These are phyloP conservation scores for Sinosuthora webbiana DNA, from an alignment of 2,113 vertebrate species.

Conservation along the genomic window DNA sequence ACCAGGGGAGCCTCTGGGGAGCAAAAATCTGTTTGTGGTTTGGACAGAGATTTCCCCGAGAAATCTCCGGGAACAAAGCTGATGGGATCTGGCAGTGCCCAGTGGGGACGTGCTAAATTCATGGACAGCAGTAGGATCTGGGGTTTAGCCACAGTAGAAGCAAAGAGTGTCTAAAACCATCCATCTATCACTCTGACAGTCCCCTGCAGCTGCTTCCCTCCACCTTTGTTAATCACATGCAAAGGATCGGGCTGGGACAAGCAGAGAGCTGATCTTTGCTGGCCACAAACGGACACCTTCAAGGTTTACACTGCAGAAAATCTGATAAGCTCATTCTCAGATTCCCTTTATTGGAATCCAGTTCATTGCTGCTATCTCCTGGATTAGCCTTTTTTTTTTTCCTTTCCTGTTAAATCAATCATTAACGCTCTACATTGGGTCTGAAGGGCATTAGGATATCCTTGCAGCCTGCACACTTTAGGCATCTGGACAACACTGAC, in stretches of 20 bases:
- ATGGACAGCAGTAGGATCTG: not conserved
- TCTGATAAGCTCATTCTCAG: not conserved
- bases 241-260: not conserved
- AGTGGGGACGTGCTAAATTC: not conserved
- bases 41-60: not conserved
- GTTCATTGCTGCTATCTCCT: not conserved
- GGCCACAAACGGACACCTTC: not conserved
- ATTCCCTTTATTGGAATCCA: not conserved
- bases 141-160: not conserved
- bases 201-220: not conserved
- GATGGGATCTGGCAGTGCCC: slow-evolving; percentile 19
- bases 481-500: not conserved
- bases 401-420: not conserved
- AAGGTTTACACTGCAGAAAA: not conserved
- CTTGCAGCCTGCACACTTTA: not conserved
- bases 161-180: not conserved
- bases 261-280: not conserved
- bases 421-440: not conserved
- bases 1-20: not conserved
- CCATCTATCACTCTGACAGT: not conserved
- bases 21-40: not conserved
- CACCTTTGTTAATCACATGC: slow-evolving; percentile 21
- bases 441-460: not conserved
- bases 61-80: not conserved
- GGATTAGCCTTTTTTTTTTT: not conserved